These are phyloP conservation scores for Acromyrmex charruanus DNA, from an alignment of 1,140 invertebrate species.

Conservation along the genomic window DNA sequence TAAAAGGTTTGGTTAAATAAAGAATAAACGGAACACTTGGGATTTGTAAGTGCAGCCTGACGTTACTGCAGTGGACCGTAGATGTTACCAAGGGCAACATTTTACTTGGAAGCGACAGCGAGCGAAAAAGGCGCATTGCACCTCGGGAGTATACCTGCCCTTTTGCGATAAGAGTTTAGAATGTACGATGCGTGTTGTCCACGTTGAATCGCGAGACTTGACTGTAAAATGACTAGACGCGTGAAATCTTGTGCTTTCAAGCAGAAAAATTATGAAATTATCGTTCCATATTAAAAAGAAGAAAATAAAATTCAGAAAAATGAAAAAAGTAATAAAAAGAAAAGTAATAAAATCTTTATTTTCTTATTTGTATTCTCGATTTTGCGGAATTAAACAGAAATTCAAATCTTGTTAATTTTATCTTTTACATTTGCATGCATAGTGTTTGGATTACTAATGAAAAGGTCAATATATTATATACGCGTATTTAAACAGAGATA, in stretches of 20 bases:
- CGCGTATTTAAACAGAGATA: background rate
- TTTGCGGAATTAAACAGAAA: background rate
- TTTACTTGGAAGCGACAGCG: slow-evolving; percentile 69
- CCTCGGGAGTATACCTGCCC: slow-evolving; percentile 54
- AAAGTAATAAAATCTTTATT: background rate
- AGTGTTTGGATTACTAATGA: background rate
- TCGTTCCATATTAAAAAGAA: no score
- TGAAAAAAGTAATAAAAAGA: background rate
- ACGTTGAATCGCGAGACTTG: slow-evolving; percentile 49
- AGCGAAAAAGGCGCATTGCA: slow-evolving; percentile 64
- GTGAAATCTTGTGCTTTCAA: background rate
- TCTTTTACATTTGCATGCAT: background rate
- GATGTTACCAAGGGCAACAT: slow-evolving; percentile 47
- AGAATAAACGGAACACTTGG: background rate
- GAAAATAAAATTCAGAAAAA: background rate
- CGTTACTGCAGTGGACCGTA: slow-evolving; percentile 39
- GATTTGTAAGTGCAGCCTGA: slow-evolving; percentile 33
- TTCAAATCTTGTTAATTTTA: slow-evolving; percentile 2
- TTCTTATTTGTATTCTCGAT: background rate
- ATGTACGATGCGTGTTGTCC: slow-evolving; percentile 41
- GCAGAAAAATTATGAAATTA: slow-evolving; percentile 10
- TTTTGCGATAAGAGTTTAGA: slow-evolving; percentile 69
- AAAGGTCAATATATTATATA: background rate
- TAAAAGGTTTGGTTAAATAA: slow-evolving; percentile 10
- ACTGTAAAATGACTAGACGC: slow-evolving; percentile 13